Evolutionary conservation across 1,140 invertebrate genomes (phyloP).

Genomic region (Cydia strobilella): DNA sequence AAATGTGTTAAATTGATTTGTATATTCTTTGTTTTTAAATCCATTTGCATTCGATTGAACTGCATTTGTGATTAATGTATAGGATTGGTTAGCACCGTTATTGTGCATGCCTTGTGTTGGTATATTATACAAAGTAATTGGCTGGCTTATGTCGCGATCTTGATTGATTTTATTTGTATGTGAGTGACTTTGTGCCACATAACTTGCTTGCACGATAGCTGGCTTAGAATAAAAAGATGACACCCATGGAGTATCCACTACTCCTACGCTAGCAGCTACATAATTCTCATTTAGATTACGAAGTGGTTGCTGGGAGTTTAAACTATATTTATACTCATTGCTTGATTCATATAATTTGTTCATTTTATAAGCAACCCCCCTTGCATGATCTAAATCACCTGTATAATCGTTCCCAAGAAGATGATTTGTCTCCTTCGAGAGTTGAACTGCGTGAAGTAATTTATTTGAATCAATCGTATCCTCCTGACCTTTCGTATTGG

Average conservation of each 20-base stretch:
- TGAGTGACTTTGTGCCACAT: background rate
- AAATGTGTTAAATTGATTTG: background rate
- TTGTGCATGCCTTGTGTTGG: background rate
- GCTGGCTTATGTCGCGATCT: background rate
- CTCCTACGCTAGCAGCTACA: background rate
- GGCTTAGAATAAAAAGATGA: background rate
- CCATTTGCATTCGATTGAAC: background rate
- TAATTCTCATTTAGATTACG: background rate
- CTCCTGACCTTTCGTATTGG: background rate
- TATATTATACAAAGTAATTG: background rate
- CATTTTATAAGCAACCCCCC: conserved; percentile 8
- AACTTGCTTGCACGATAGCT: background rate
- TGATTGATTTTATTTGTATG: background rate
- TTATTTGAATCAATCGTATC: background rate
- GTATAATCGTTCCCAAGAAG: background rate
- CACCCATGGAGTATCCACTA: background rate
- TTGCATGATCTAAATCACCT: background rate
- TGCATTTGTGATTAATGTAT: background rate
- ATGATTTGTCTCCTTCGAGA: background rate
- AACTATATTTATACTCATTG: background rate
- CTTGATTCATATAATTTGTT: conserved; percentile 1
- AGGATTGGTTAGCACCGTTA: background rate
- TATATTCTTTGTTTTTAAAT: background rate
- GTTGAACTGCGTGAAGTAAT: background rate
- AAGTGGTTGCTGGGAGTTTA: background rate